phyloP scores from a whole-genome alignment of 30 jellyfish, hydroid and myxozoan genomes.

The Aurelia aurita region DNA sequence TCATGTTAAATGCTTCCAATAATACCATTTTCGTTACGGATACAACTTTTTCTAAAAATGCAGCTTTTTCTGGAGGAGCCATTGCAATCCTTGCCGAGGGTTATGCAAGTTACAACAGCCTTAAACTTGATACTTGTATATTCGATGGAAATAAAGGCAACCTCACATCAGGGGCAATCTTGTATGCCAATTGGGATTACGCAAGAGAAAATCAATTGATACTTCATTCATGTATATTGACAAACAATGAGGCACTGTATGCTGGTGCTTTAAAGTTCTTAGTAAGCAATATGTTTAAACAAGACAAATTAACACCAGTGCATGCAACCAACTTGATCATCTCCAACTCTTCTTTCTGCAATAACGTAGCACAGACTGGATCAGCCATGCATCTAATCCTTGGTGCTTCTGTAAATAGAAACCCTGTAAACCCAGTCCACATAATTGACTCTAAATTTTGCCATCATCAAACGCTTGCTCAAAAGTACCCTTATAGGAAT shows the following conservation, averaged over 20 bases:
- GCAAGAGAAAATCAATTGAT: conserved; percentile 24
- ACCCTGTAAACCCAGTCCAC: conserved; percentile 23
- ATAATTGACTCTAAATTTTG: conserved; percentile 61
- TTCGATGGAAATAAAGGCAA: conserved; percentile 50
- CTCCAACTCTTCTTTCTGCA: conserved; percentile 9
- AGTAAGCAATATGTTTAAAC: background rate
- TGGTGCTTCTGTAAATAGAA: conserved; percentile 5
- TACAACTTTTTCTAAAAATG: conserved; percentile 35
- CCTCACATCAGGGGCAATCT: conserved; percentile 80
- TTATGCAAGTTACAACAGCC: conserved; percentile 28
- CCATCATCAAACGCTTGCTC: conserved; percentile 36
- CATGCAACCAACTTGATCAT: conserved; percentile 28
- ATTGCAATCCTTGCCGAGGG: conserved; percentile 66
- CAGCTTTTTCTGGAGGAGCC: conserved; percentile 89
- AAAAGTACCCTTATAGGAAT: background rate
- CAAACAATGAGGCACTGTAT: conserved; percentile 58
- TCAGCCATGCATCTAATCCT: conserved; percentile 75
- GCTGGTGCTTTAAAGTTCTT: conserved; percentile 84
- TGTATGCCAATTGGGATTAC: conserved; percentile 58
- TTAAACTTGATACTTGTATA: conserved; percentile 9
- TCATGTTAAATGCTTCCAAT: conserved; percentile 31
- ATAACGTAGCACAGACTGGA: conserved; percentile 76
- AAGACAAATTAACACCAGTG: background rate
- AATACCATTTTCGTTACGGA: conserved; percentile 23
- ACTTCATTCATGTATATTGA: conserved; percentile 20